Percentiles rank a stretch among this genome's conserved stretches.
phyloP scores from a whole-genome alignment of 2,113 vertebrate genomes.

The Paramormyrops kingsleyae region DNA sequence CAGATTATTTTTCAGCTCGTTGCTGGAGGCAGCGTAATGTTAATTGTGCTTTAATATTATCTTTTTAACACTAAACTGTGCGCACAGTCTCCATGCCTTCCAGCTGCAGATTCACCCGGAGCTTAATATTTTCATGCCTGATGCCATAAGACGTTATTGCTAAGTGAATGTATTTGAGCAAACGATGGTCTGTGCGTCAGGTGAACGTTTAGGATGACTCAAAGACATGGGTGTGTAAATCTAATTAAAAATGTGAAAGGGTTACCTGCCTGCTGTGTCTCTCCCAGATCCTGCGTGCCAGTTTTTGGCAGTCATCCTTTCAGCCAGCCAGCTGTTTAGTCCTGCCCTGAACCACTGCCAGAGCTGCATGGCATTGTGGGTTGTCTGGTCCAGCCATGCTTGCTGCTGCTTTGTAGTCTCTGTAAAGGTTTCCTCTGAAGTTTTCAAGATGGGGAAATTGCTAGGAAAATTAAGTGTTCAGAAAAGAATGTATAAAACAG shows the following conservation, averaged over 20 bases:
- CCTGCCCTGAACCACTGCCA: slow-evolving; percentile 91
- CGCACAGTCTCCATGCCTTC: neutral
- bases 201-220: slow-evolving; percentile 95
- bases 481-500: neutral
- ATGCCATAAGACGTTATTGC: slow-evolving; percentile 14
- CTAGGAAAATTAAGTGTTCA: neutral
- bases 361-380: slow-evolving; percentile 80
- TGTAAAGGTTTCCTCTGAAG: slow-evolving; percentile 16
- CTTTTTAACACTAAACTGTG: neutral
- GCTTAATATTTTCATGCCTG: neutral
- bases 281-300: slow-evolving; percentile 83
- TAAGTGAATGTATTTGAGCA: slow-evolving; percentile 63
- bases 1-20: neutral
- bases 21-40: neutral
- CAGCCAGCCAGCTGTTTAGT: slow-evolving; percentile 95
- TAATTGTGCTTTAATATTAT: too few relatives aligned
- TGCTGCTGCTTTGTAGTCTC: slow-evolving; percentile 13
- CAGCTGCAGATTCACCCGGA: neutral
- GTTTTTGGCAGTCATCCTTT: slow-evolving; percentile 93
- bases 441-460: neutral
- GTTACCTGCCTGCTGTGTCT: slow-evolving; percentile 92
- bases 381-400: slow-evolving; percentile 36
- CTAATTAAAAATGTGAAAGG: slow-evolving; percentile 99
- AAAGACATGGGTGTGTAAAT: slow-evolving; percentile 98
- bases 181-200: slow-evolving; percentile 84